Conservation (phyloP, 1,140 invertebrate genomes). For the Idris sp. region DNA sequence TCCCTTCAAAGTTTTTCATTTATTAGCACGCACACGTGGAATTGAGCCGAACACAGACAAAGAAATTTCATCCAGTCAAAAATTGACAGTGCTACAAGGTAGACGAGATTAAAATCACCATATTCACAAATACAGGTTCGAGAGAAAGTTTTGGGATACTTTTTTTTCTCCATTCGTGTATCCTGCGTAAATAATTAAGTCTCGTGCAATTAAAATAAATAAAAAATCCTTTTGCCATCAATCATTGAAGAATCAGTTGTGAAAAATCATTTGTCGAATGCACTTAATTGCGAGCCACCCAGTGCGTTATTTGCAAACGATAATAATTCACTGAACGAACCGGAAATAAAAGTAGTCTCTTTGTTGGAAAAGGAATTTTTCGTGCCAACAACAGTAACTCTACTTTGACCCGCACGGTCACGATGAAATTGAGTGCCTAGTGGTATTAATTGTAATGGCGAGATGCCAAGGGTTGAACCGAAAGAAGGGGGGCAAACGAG, state of each 20-base stretch:
- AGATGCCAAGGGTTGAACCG: slow-evolving; percentile 62
- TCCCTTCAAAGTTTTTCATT: neutral
- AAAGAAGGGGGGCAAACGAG: slow-evolving; percentile 70
- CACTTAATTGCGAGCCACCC: slow-evolving; percentile 40
- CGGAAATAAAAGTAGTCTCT: slow-evolving; percentile 44
- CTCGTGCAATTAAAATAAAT: slow-evolving; percentile 19
- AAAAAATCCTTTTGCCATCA: slow-evolving; percentile 26
- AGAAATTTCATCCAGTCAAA: slow-evolving; percentile 33
- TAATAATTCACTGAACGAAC: slow-evolving; percentile 11
- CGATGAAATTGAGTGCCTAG: slow-evolving; percentile 65
- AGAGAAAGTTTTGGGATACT: slow-evolving; percentile 33
- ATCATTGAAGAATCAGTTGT: slow-evolving; percentile 36
- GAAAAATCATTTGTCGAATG: slow-evolving; percentile 60
- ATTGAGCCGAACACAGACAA: slow-evolving; percentile 11
- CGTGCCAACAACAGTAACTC: slow-evolving; percentile 48
- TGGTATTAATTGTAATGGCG: slow-evolving; percentile 63
- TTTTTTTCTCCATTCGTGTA: too few species aligned
- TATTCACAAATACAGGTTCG: slow-evolving; percentile 8
- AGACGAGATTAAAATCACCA: slow-evolving; percentile 28
- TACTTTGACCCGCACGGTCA: slow-evolving; percentile 53
- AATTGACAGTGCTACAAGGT: slow-evolving; percentile 44
- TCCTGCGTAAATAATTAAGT: slow-evolving; percentile 4
- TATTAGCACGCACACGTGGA: neutral
- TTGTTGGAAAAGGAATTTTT: slow-evolving; percentile 51
- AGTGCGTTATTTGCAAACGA: slow-evolving; percentile 48